phyloP scores from a whole-genome alignment of 2,797 vertebrate genomes.

The Thaleichthys pacificus region DNA sequence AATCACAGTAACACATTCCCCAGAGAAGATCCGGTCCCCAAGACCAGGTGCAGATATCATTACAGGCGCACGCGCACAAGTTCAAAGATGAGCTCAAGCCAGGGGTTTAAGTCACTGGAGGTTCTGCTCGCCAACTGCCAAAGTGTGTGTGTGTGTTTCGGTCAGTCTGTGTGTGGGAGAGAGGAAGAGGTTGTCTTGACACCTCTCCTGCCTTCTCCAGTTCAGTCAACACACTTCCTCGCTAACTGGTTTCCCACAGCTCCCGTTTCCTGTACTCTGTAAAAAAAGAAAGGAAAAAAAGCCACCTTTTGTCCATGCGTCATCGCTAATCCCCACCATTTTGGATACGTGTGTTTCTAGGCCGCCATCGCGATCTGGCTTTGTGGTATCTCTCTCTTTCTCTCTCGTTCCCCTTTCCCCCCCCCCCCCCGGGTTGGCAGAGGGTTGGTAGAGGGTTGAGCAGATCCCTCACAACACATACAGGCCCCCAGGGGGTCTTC shows the following conservation, averaged over 20 bases:
- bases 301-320: too few relatives aligned
- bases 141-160: conserved; percentile 7
- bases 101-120: conserved; percentile 32
- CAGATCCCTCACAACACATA: conserved; percentile 35
- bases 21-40: conserved; percentile 34
- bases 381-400: background rate
- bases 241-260: conserved; percentile 17
- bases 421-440: background rate
- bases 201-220: conserved; percentile 32
- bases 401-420: background rate
- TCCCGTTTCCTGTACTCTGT: background rate
- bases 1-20: conserved; percentile 43
- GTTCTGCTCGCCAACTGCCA: conserved; percentile 19
- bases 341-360: background rate
- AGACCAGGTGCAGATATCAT: conserved; percentile 27
- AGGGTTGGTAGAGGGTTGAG: too few relatives aligned
- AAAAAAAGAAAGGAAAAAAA: background rate
- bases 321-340: too few relatives aligned
- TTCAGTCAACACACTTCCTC: conserved; percentile 28
- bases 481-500: conserved; percentile 43
- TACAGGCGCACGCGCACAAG: conserved; percentile 14
- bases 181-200: conserved; percentile 18
- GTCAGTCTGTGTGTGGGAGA: background rate
- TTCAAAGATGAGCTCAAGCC: conserved; percentile 29
- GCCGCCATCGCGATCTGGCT: background rate